Evolutionary conservation across 2,797 vertebrate species (phyloP), one percentile per base, ranked within the genome.

Genomic region (Distichodus sexfasciatus): DNA sequence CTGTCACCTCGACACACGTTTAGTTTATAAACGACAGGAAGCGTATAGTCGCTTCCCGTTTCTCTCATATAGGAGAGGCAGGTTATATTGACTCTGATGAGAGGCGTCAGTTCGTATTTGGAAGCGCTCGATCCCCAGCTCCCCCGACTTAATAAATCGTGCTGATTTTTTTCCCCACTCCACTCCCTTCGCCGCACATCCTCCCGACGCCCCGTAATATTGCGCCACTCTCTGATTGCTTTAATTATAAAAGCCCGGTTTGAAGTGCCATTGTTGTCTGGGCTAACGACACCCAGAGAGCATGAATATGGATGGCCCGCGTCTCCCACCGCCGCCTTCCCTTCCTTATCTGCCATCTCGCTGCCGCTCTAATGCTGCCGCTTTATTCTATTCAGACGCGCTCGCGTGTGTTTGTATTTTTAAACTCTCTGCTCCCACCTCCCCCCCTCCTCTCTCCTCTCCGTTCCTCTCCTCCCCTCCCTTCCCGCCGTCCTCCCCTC

Each of bases 281-380:
- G 71, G 78, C 55, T 78, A 77, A 78, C 75, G 69, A 75, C 65
- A 72, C 69, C 60, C 63, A 59, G 9, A 69, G 69, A 58, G 78
- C 74, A 79, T 87, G 83, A 87, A 89, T 87, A 86, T 86, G 83
- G 73, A 87, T 87, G 71, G 69, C 24, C 55, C 50, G 21, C 47
- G n/a, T 51, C 54, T 67, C 62, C 33, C 47, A 28, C 43, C 4
- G 38, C 59, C 65, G 50, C 53, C 14, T 44, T 50, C 11, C 53
- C 14, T 44, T 50, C 11, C 53, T 71, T 51, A 66, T 72, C 60
- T 57, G 51, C 35, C 53, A 35, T 33, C 58, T 70, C 61, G 54
- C 33, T 23, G 33, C 23, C 12, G 23, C 31, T 12, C 29, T 14
- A 28, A 44, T 51, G 67, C n/a, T n/a, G n/a, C n/a, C n/a, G n/a